Base-by-base conservation (phyloP, 2,797 vertebrate species). In the Echiichthys vipera region DNA sequence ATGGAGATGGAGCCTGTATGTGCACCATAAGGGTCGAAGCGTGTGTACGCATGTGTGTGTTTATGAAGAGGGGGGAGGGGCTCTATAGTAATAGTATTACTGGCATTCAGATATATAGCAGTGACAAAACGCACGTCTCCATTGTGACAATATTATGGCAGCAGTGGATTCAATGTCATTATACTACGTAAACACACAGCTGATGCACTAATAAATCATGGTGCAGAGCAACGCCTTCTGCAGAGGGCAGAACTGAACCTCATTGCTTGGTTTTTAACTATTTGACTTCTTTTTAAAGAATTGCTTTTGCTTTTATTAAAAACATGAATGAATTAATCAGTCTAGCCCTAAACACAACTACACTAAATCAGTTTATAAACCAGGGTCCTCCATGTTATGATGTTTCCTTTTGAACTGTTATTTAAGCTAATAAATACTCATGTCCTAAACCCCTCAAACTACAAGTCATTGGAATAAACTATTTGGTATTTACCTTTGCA, bases 91-190 rank as follows among this genome's bases (percentile, higher is more conserved):
- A 79, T 79, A 84, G 74, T 77, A 82, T 77, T 70, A 82, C 66
- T 50, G 46, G 73, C 72, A 24, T 74, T 81, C 55, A 78, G 68
- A 87, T 81, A 71, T 67, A 72, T 74, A 82, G 74, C 40, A 78
- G 75, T 66, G 86, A 77, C 68, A 50, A 74, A 78, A 75, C 63
- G 66, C 70, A 84, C 63, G 64, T 66, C 86, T 78, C 64, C 71
- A 77, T 74, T 85, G 80, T 81, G 87, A 85, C 76, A 78, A 54
- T 74, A 50, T 61, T 36, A 24, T 71, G 81, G 74, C 80, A 85
- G 66, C 82, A 86, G 90, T 88, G 68, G 75, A 90, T 84, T 71
- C 47, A 25, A 67, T 67, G 62, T 50, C 78, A 77, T 88, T 78
- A 67, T 53, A 29, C 68, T 84, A 53, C 25, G 49, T 85, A 88